Evolutionary conservation across 2,113 vertebrate genomes (phyloP).

Genomic region (Corydoras sp.): DNA sequence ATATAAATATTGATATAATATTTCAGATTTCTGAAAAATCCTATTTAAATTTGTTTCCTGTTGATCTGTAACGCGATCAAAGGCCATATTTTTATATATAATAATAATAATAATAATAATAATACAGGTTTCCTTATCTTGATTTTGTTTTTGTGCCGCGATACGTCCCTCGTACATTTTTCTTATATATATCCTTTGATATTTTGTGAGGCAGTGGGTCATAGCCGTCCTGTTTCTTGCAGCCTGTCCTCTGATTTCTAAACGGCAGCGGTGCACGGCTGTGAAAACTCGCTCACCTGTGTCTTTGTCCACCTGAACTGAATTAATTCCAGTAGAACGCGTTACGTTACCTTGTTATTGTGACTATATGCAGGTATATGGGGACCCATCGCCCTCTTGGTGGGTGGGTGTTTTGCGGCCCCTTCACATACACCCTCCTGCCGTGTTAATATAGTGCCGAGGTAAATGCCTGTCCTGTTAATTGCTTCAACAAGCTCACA

Average conservation of each 20-base stretch:
- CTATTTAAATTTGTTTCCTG: too few species aligned
- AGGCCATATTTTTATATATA: too few species aligned
- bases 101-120: background rate
- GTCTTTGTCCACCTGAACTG: background rate
- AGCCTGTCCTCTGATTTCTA: background rate
- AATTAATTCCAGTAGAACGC: conserved; percentile 2
- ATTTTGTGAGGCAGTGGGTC: background rate
- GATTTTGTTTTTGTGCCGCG: background rate
- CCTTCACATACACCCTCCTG: conserved; percentile 41
- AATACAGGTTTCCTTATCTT: too few species aligned
- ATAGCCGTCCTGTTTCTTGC: background rate
- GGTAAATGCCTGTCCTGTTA: conserved; percentile 68
- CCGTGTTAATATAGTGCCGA: conserved; percentile 63
- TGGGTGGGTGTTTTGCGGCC: conserved; percentile 20
- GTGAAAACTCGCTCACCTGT: conserved; percentile 1
- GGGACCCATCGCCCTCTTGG: background rate
- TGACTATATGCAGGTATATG: background rate
- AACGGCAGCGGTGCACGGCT: too few species aligned
- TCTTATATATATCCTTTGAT: background rate
- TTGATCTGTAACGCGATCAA: too few species aligned
- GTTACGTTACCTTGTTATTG: background rate
- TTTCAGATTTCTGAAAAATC: too few species aligned
- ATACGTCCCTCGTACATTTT: background rate
- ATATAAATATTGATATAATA: too few species aligned
- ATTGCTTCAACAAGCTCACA: conserved; percentile 73